phyloP scores from a whole-genome alignment of 2,888 invertebrate genomes.

The Marasmarcha lunaedactyla region DNA sequence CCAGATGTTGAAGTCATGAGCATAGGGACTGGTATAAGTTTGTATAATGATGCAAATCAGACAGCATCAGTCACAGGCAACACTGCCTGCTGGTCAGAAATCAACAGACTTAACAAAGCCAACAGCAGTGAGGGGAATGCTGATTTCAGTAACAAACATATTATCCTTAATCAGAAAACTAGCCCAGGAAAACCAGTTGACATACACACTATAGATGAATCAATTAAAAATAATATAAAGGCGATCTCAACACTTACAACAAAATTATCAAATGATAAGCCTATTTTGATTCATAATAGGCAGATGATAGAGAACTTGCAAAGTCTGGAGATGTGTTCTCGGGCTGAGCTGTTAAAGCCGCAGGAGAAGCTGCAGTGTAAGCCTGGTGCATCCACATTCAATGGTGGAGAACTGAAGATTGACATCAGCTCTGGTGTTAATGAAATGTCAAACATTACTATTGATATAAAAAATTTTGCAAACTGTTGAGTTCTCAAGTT shows the following conservation, averaged over 20 bases:
- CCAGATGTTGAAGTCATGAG: slow-evolving; percentile 19
- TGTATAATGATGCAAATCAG: slow-evolving; percentile 3
- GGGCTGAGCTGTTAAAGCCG: slow-evolving; percentile 26
- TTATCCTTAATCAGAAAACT: slow-evolving; percentile 8
- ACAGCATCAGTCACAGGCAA: slow-evolving; percentile 19
- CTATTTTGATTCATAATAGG: slow-evolving; percentile 27
- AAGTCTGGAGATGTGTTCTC: slow-evolving; percentile 26
- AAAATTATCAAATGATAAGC: background rate
- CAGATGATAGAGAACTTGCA: slow-evolving; percentile 37
- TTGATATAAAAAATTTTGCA: slow-evolving; percentile 24
- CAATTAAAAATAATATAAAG: background rate
- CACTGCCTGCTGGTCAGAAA: slow-evolving; percentile 26
- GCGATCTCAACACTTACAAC: background rate
- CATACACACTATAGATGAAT: background rate
- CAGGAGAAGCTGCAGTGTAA: slow-evolving; percentile 27
- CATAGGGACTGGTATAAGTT: slow-evolving; percentile 1
- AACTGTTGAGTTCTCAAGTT: no score
- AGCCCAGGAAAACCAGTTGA: background rate
- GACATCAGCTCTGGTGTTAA: slow-evolving; percentile 23
- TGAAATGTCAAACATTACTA: slow-evolving; percentile 25
- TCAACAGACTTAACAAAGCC: slow-evolving; percentile 23
- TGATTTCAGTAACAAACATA: slow-evolving; percentile 14
- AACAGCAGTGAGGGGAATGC: slow-evolving; percentile 21
- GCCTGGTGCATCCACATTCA: slow-evolving; percentile 11
- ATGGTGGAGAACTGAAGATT: slow-evolving; percentile 30